Evolutionary conservation across 2,888 invertebrate species (phyloP).

Genomic region (Catocala fraxini): DNA sequence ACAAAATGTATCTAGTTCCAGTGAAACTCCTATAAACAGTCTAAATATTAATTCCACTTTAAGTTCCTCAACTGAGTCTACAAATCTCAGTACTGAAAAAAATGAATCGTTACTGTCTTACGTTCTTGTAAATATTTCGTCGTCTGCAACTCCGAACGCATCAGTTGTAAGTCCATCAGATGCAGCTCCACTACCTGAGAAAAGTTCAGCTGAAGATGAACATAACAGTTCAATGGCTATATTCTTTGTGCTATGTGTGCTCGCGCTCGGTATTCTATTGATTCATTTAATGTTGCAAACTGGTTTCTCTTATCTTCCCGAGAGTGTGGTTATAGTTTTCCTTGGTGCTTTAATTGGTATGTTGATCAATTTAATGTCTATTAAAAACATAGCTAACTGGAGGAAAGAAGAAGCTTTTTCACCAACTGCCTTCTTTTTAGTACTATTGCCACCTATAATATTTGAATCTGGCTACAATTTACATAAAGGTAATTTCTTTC

Average conservation of each 20-base stretch:
- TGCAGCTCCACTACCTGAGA: constrained; percentile 94
- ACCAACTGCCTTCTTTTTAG: constrained; percentile 98
- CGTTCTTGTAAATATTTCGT: constrained; percentile 70
- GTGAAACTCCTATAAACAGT: constrained; percentile 60
- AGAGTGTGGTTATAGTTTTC: constrained; percentile 98
- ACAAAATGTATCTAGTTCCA: constrained; percentile 64
- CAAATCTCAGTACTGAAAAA: constrained; percentile 69
- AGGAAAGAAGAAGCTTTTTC: constrained; percentile 99
- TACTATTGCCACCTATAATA: constrained; percentile 98
- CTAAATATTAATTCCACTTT: constrained; percentile 50
- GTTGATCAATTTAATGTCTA: constrained; percentile 95
- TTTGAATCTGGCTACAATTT: constrained; percentile 99
- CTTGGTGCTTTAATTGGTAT: constrained; percentile 97
- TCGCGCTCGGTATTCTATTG: constrained; percentile 97
- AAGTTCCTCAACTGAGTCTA: constrained; percentile 68
- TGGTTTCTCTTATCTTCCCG: constrained; percentile 98
- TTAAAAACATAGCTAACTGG: constrained; percentile 97
- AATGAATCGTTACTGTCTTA: constrained; percentile 71
- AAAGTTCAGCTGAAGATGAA: constrained; percentile 97
- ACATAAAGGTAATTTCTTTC: constrained; percentile 98
- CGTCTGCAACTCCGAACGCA: constrained; percentile 67
- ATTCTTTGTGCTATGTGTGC: constrained; percentile 98
- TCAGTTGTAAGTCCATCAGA: constrained; percentile 89
- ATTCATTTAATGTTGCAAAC: constrained; percentile 98
- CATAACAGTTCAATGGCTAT: constrained; percentile 99